Evolutionary conservation across 2,797 vertebrate species (phyloP).

Genomic region (Eulemur albifrons): DNA sequence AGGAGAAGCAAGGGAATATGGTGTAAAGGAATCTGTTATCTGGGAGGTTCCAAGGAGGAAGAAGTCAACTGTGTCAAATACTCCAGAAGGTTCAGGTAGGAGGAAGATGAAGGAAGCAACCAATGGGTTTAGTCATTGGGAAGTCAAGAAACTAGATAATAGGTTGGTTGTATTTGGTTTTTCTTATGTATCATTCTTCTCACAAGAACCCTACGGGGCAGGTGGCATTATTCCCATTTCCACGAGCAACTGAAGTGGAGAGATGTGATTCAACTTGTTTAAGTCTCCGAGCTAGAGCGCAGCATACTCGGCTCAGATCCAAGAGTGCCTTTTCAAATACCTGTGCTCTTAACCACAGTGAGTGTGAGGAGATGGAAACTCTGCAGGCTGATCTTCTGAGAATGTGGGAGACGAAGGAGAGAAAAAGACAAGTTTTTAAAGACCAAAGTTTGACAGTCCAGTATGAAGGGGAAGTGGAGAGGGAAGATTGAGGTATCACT

Average conservation of each 20-base stretch:
- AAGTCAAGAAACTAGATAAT: not conserved
- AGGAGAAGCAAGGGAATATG: not conserved
- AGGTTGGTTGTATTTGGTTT: too few relatives aligned
- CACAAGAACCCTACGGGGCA: not conserved
- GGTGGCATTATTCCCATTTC: not conserved
- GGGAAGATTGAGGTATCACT: not conserved
- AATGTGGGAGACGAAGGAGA: not conserved
- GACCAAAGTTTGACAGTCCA: not conserved
- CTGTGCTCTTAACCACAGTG: not conserved
- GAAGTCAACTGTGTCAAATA: not conserved
- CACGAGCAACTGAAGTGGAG: not conserved
- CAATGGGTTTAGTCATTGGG: not conserved
- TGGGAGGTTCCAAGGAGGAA: not conserved
- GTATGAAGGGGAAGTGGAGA: not conserved
- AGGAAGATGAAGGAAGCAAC: not conserved
- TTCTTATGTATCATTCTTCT: not conserved
- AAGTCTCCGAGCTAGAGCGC: not conserved
- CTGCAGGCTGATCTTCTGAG: not conserved
- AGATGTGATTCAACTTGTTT: not conserved
- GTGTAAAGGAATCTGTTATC: not conserved
- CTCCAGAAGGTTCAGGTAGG: not conserved
- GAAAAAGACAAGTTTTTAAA: not conserved
- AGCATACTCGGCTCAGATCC: too few relatives aligned
- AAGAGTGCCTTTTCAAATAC: not conserved
- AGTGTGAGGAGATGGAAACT: not conserved